Percentiles rank a stretch among this genome's conserved stretches.
phyloP scores from a whole-genome alignment of 2,113 vertebrate species.

The Pristiophorus japonicus region DNA sequence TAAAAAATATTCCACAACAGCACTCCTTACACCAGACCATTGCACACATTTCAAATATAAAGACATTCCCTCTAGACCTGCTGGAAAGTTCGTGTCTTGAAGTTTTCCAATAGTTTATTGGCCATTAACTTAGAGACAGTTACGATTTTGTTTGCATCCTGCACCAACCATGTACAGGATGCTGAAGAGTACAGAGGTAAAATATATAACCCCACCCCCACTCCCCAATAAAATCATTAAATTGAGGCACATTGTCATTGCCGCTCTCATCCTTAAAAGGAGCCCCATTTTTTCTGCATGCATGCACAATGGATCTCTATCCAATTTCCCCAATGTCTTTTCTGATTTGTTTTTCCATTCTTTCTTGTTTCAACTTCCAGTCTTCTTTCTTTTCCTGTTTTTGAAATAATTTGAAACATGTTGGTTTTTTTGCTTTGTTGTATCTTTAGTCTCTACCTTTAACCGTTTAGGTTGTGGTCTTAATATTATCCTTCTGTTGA shows the following conservation, averaged over 20 bases:
- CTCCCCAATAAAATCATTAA: not conserved
- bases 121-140: not conserved
- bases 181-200: not conserved
- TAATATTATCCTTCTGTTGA: not conserved
- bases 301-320: not conserved
- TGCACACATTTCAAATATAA: not conserved
- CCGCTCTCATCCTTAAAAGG: not conserved
- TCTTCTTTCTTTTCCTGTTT: not conserved
- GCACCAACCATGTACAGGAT: not conserved
- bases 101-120: not conserved
- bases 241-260: not conserved
- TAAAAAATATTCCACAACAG: not conserved
- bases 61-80: not conserved
- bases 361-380: not conserved
- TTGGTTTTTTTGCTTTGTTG: not conserved
- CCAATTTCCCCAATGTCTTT: not conserved
- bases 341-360: not conserved
- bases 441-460: not conserved
- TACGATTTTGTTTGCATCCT: not conserved
- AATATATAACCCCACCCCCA: no score
- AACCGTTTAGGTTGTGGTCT: not conserved
- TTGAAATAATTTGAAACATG: not conserved
- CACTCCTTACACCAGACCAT: not conserved
- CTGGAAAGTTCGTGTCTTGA: not conserved
- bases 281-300: not conserved